Base-by-base conservation (phyloP, 2,113 vertebrate genomes). In the Callipepla californica region DNA sequence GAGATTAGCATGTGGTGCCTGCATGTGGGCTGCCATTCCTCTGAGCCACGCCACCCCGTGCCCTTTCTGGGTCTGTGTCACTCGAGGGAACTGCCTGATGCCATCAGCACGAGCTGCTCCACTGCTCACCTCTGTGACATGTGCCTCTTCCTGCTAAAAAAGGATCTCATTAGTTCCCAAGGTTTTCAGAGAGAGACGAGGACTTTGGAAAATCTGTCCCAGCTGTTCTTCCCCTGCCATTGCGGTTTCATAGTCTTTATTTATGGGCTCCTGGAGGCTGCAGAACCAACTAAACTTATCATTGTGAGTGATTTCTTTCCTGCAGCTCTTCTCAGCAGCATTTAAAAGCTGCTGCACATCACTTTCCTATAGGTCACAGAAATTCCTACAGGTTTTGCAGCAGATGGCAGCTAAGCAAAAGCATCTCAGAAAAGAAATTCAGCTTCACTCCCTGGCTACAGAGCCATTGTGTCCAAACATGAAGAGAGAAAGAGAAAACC, bases 321-420 rank as follows among this genome's bases (percentile, higher is more conserved):
- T 51, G 68, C 77, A 95, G 95, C 69, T 92, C 65, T 80, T 88
- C 80, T 90, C 90, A 93, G 95, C 79, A 90, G 85, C 47, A 1
- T n/a, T 68, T 57, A 63, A 75, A 83, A 90, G 87, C 90, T 80
- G 82, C 79, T 90, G 88, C 2, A 12, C 88, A n/a, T 80, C 59
- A 20, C 57, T 80, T 85, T 86, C 90, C 80, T 86, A 68, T 2
- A 96, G 92, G 88, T 94, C 80, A 92, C 5, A 75, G 77, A 38
- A 88, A 93, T 90, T 96, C 80, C 90, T 93, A 83, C 93, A 92
- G 95, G 83, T 96, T 94, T 88, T 90, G 85, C 76, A 83, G 92
- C 95, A 96, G 90, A 94, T 86, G 85, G 88, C 83, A 88, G 65
- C 38, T 26, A 77, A 95, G 59, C 30, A 34, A 81, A 78, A 77